These are phyloP conservation scores for Chauna torquata DNA, from an alignment of 2,113 vertebrate genomes.

Conservation along the genomic window DNA sequence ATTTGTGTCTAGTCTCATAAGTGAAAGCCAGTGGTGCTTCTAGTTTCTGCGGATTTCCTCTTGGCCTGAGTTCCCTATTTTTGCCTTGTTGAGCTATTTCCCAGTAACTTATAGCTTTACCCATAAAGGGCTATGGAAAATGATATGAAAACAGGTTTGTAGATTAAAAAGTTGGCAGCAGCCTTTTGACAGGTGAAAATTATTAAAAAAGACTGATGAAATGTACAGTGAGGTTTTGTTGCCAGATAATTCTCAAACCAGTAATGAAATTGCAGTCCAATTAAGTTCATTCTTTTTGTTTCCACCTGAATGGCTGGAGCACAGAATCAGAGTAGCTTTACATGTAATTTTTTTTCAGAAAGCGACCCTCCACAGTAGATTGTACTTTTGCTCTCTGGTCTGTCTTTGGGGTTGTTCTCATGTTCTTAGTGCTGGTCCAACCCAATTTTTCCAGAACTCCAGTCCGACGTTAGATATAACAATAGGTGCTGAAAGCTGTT, in stretches of 20 bases:
- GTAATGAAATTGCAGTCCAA: not conserved
- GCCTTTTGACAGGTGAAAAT: not conserved
- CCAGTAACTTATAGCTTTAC: not conserved
- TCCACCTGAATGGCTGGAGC: not conserved
- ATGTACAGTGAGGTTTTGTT: not conserved
- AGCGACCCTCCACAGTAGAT: not conserved
- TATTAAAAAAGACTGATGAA: not conserved
- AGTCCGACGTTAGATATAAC: not conserved
- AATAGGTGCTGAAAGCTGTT: not conserved
- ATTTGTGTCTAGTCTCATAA: not conserved
- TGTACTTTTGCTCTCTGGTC: not conserved
- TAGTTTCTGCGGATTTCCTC: not conserved
- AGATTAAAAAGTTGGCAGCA: not conserved
- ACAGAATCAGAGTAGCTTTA: not conserved
- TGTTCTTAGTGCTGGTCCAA: not conserved
- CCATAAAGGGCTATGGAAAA: not conserved
- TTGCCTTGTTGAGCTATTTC: not conserved
- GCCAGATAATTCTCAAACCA: not conserved
- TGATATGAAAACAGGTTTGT: not conserved
- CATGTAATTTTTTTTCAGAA: not conserved
- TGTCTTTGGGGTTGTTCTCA: not conserved
- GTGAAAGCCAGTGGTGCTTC: not conserved
- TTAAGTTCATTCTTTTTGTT: not conserved
- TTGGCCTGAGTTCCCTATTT: not conserved
- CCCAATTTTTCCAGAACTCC: not conserved